Evolutionary conservation across 2,888 invertebrate species (phyloP).

Genomic region (Melanophora roralis): DNA sequence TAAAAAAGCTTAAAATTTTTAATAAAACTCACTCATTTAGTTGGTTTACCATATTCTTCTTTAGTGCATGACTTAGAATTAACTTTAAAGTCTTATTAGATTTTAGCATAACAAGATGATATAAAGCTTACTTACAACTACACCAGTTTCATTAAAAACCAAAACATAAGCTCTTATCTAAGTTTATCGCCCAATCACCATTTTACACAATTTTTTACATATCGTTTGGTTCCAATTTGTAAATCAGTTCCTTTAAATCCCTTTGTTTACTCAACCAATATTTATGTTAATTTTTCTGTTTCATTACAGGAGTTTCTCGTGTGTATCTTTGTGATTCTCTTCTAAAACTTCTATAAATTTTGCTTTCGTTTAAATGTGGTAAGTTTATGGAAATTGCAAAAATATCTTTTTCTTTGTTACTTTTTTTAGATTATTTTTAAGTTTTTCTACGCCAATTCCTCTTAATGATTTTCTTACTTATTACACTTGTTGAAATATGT

Average conservation of each 20-base stretch:
- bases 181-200: too few relatives aligned
- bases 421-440: neutral
- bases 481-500: neutral
- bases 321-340: neutral
- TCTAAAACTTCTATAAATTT: constrained; percentile 14
- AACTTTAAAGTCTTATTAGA: too few relatives aligned
- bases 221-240: too few relatives aligned
- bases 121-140: too few relatives aligned
- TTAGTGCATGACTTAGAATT: too few relatives aligned
- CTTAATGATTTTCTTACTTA: constrained; percentile 6
- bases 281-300: constrained; percentile 19
- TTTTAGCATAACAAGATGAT: too few relatives aligned
- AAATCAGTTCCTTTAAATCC: neutral
- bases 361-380: constrained; percentile 28
- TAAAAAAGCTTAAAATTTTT: too few relatives aligned
- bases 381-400: constrained; percentile 35
- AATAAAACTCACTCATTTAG: too few relatives aligned
- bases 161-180: too few relatives aligned
- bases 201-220: too few relatives aligned
- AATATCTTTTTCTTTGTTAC: neutral
- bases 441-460: neutral
- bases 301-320: constrained; percentile 16
- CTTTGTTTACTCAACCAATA: neutral
- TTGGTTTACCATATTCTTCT: too few relatives aligned
- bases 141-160: too few relatives aligned